These are phyloP conservation scores for Rhea pennata DNA, from an alignment of 2,113 vertebrate genomes.

Conservation along the genomic window DNA sequence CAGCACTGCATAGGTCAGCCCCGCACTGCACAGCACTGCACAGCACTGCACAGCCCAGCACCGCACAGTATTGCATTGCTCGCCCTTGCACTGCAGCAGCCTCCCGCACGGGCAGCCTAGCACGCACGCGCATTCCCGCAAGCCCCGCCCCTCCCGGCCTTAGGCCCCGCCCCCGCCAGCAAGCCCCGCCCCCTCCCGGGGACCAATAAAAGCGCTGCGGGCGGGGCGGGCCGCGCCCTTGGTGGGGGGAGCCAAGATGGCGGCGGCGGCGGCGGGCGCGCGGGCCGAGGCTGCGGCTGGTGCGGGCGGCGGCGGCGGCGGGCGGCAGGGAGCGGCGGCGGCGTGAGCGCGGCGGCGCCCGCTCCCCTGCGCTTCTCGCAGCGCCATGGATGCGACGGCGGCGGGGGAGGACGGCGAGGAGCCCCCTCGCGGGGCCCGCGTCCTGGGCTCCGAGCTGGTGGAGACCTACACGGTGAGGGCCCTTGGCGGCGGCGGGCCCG, in stretches of 20 bases:
- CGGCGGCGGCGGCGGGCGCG: not conserved
- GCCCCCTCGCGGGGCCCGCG: constrained; percentile 81
- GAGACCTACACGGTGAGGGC: constrained; percentile 89
- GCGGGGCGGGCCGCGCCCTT: not conserved
- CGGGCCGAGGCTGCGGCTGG: rapidly evolving
- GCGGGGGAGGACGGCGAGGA: constrained; percentile 76
- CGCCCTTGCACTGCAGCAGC: rapidly evolving
- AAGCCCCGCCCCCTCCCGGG: not conserved
- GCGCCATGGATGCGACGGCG: constrained; percentile 80
- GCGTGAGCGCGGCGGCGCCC: not conserved
- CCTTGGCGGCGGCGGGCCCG: not conserved
- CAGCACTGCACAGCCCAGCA: rapidly evolving
- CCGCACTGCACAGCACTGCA: not conserved
- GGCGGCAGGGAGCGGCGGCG: not conserved
- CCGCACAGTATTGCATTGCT: rapidly evolving
- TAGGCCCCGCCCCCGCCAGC: not conserved
- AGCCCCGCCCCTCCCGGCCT: not conserved
- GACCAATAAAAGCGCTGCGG: not conserved
- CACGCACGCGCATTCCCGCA: rapidly evolving
- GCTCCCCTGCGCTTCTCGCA: not conserved
- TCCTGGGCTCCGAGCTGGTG: constrained; percentile 91
- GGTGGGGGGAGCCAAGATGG: constrained; percentile 10
- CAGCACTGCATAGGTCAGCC: rapidly evolving
- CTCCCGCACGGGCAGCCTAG: rapidly evolving
- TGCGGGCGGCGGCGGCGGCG: not conserved